Evolutionary conservation across 1,140 invertebrate species (phyloP).

Genomic region (Cheumatopsyche charites): DNA sequence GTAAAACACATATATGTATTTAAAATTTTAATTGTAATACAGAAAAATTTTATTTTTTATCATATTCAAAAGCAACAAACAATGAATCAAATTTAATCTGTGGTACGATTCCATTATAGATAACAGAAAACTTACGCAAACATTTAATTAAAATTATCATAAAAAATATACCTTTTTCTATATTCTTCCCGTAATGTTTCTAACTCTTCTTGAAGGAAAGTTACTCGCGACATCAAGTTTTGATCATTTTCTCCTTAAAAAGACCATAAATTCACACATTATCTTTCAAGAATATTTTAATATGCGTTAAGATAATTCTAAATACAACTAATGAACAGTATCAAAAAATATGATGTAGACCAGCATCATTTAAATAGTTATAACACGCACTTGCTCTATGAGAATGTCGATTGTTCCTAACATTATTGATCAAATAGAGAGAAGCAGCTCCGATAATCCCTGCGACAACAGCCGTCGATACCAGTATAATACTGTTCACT

Average conservation of each 20-base stretch:
- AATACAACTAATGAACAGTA: not conserved
- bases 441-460: slow-evolving; percentile 18
- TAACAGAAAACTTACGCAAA: too few species aligned
- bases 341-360: too few species aligned
- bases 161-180: slow-evolving; percentile 3
- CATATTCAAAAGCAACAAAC: too few species aligned
- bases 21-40: not conserved
- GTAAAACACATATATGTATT: not conserved
- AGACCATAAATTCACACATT: not conserved
- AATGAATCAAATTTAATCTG: too few species aligned
- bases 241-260: slow-evolving; percentile 10
- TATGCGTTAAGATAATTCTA: not conserved
- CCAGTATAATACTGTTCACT: slow-evolving; percentile 12
- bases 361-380: too few species aligned
- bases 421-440: not conserved
- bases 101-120: too few species aligned
- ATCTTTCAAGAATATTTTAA: not conserved
- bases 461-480: slow-evolving; percentile 23
- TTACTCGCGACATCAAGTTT: not conserved
- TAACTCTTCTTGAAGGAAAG: slow-evolving; percentile 13
- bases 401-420: not conserved
- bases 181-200: slow-evolving; percentile 13
- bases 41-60: not conserved
- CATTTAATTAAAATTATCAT: too few species aligned
- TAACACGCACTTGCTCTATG: not conserved